Evolutionary conservation across 2,797 vertebrate genomes (phyloP), one percentile per base, ranked within the genome.

Genomic region (Pseudochirops cupreus): DNA sequence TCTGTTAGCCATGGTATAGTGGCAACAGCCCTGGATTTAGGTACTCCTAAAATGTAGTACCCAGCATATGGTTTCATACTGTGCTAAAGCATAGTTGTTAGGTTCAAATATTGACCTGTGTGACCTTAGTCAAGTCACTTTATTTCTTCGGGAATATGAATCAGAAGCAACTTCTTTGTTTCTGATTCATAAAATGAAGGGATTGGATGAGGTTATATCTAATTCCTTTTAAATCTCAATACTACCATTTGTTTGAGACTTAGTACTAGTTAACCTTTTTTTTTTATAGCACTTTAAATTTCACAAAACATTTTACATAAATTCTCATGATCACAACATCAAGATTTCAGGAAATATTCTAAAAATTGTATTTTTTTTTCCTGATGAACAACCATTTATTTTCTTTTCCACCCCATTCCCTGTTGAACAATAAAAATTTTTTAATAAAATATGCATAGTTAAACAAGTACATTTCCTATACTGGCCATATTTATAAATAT

Each of bases 71-170:
- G 31, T 62, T 62, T 12, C 31, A 62, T 3, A 13, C 59, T 62
- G 12, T 33, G 59, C 11, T 62, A 62, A 62, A 62, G 14, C 31
- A 62, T 4, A 90, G n/a, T 91, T 96, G 93, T 92, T 62, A 91
- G 91, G 95, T 52, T 97, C 58, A 54, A 26, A 33, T 62, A 28
- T 96, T n/a, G 58, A 18, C 50, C 50, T 91, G 57, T 46, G 39
- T 56, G 58, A 56, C 62, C 55, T 82, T 56, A 90, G 52, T 54
- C 59, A 95, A 92, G n/a, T 21, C 4, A 24, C 39, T 93, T 87
- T 62, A 50, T 62, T 87, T 92, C 50, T 21, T 58, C 59, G 33
- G 82, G 13, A 7, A 7, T 4, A 7, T 4, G 53, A 53, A 53
- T 53, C 46, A 46, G 46, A 46, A 46, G 46, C 46, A 46, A 46